These are phyloP conservation scores for Psilanteris sp. DNA, from an alignment of 1,140 invertebrate genomes.

Conservation along the genomic window DNA sequence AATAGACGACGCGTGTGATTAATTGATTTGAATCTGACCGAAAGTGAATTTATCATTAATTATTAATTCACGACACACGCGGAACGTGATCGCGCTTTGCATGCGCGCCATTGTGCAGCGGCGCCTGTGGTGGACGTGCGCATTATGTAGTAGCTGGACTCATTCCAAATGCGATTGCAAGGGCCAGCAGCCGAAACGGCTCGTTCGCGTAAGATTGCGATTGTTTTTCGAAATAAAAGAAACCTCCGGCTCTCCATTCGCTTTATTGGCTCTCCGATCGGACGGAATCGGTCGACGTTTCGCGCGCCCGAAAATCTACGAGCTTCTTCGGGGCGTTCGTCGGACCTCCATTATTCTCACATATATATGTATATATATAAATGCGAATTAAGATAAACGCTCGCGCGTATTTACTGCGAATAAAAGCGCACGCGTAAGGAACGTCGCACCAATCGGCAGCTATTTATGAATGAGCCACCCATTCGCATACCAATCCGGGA, in stretches of 20 bases:
- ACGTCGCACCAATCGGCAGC: no score
- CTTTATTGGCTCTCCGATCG: constrained; percentile 8
- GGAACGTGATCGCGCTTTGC: constrained; percentile 20
- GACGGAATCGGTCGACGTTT: not conserved
- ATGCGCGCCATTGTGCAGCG: not conserved
- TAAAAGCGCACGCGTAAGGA: no score
- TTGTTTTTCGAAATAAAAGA: constrained; percentile 1
- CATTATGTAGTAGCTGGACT: constrained; percentile 38
- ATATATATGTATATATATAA: no score
- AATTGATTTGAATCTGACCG: constrained; percentile 16
- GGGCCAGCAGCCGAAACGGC: constrained; percentile 15
- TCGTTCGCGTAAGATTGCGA: constrained; percentile 8
- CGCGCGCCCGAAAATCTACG: constrained; percentile 3
- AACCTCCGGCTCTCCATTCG: not conserved
- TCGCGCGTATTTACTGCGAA: no score
- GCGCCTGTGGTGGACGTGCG: constrained; percentile 15
- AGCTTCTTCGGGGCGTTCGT: no score
- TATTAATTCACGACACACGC: constrained; percentile 1
- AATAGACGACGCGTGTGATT: constrained; percentile 5
- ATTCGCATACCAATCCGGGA: no score
- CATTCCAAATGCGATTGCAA: constrained; percentile 33
- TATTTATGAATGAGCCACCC: no score
- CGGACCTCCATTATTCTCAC: no score
- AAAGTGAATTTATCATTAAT: constrained; percentile 45
- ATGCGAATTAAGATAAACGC: no score